phyloP scores from a whole-genome alignment of 2,113 vertebrate species.

The Picathartes gymnocephalus region DNA sequence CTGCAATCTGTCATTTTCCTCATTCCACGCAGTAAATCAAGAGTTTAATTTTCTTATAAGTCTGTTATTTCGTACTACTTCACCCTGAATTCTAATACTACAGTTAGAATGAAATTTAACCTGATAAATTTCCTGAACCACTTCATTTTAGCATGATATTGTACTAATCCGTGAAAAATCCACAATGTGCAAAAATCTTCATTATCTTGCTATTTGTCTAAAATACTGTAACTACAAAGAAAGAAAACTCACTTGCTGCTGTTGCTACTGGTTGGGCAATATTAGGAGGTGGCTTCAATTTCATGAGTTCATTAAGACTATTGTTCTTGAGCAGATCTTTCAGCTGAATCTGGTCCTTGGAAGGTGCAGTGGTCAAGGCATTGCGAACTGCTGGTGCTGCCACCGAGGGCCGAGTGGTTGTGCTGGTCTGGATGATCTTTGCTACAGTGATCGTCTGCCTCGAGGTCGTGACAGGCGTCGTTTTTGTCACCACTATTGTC shows the following conservation, averaged over 20 bases:
- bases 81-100: neutral
- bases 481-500: constrained; percentile 88
- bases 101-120: neutral
- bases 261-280: constrained; percentile 94
- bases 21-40: neutral
- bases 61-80: neutral
- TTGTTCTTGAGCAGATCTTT: constrained; percentile 92
- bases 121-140: neutral
- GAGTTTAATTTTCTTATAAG: neutral
- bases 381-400: constrained; percentile 75
- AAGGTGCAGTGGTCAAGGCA: constrained; percentile 76
- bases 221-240: neutral
- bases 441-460: constrained; percentile 95
- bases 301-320: constrained; percentile 98
- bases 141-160: neutral
- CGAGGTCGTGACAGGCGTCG: constrained; percentile 81
- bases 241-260: constrained; percentile 74
- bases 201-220: neutral
- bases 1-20: neutral
- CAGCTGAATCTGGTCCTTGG: constrained; percentile 88
- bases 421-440: constrained; percentile 90
- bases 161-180: neutral
- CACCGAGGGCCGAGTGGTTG: constrained; percentile 75
- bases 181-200: accelerated
- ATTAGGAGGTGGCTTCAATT: constrained; percentile 93